Base-by-base conservation (phyloP, 2,888 invertebrate genomes). In the Pristionchus japonicus region DNA sequence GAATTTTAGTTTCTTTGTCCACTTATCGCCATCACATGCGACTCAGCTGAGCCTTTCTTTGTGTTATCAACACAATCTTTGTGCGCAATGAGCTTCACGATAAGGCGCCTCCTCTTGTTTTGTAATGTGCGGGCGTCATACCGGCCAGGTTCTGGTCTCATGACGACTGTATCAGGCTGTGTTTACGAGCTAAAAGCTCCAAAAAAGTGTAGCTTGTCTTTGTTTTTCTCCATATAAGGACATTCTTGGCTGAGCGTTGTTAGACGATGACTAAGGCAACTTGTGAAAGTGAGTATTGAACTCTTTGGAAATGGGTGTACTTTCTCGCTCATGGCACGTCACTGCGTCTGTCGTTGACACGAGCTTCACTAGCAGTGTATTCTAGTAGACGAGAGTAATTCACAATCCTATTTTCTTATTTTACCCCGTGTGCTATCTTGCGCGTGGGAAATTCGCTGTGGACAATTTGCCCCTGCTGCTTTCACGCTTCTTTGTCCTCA, bases 41-140 rank as follows among this genome's bases (percentile, higher is more conserved):
- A 13, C 43, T 74, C 74, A 74, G 74, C 74, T 74, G 74, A 40
- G 74, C n/a, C 34, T 31, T 20, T 74, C 17, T 43, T 40, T 74
- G 40, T 74, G 11, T 74, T 37, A 23, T 43, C 43, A 74, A 40
- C 74, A 74, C n/a, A 74, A 40, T 43, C 74, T 40, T 74, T 74
- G 40, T 74, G 15, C 74, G 31, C 70, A n/a, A 74, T 74, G 23
- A 15, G 13, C 17, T 13, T 15, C 20, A 20, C 40, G 74, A 74
- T 74, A 74, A 40, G 74, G 23, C 74, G n/a, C n/a, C n/a, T n/a
- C n/a, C 23, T 4, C 31, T 43, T 74, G 74, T 74, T 74, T 43
- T 74, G 74, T 74, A 74, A 74, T 74, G 40, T 74, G 74, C 74
- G 74, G 74, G 74, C 74, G 74, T 74, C 74, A 74, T 67, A 67